Conservation (phyloP, 2,888 invertebrate genomes). For the Drosophila barbarae region DNA sequence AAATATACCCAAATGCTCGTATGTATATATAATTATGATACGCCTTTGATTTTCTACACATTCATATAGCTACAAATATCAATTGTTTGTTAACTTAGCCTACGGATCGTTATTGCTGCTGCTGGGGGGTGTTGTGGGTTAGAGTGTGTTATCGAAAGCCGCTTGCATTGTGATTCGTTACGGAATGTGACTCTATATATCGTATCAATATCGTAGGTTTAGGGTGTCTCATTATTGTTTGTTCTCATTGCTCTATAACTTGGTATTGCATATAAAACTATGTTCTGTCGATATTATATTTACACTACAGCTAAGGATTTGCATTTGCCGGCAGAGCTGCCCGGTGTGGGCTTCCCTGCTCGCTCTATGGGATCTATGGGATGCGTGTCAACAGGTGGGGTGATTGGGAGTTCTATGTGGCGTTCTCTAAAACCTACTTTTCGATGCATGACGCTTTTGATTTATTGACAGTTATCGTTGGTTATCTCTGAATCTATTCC, state of each 20-base stretch:
- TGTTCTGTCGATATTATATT: conserved; percentile 53
- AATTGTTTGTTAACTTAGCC: conserved; percentile 36
- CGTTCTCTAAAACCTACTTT: conserved; percentile 59
- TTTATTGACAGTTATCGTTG: conserved; percentile 75
- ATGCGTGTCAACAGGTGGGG: conserved; percentile 31
- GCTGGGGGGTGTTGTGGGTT: conserved; percentile 23
- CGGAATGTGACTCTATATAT: conserved; percentile 58
- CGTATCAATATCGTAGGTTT: conserved; percentile 46
- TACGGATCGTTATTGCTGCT: conserved; percentile 34
- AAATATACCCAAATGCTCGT: conserved; percentile 68
- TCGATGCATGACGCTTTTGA: conserved; percentile 74
- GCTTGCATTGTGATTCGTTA: conserved; percentile 52
- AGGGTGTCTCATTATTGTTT: conserved; percentile 39
- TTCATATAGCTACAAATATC: conserved; percentile 48
- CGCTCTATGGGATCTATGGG: conserved; percentile 21
- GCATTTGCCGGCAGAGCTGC: conserved; percentile 13
- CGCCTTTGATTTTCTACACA: conserved; percentile 43
- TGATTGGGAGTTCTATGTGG: conserved; percentile 47
- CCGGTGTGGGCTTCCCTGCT: background rate
- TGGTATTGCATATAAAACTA: conserved; percentile 71
- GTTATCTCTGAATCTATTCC: conserved; percentile 57
- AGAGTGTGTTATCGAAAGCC: conserved; percentile 49
- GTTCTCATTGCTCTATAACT: conserved; percentile 61
- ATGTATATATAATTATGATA: conserved; percentile 43
- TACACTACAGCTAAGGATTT: conserved; percentile 60